Base-by-base conservation (phyloP, 2,888 invertebrate species). In the Bhutanitis thaidina region DNA sequence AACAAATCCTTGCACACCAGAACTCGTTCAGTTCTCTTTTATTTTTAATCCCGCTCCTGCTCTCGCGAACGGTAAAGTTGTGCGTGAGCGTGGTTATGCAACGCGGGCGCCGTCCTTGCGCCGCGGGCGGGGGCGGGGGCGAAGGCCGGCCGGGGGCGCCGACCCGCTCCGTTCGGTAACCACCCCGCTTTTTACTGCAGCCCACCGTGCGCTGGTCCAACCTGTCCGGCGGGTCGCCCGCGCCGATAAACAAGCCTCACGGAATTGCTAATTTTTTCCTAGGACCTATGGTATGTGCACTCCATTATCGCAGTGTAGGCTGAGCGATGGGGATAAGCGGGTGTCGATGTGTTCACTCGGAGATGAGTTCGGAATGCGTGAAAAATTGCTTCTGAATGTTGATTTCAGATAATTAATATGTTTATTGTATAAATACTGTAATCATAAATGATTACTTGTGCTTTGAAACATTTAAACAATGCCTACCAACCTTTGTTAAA, bases 71-170 rank as follows among this genome's bases (percentile, higher is more conserved):
- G 84, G 84, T 81, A 83, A 73, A 75, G 53, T 58, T 78, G 77
- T 80, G 83, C 75, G 50, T 52, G 43, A 71, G 65, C 65, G 59
- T 66, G 76, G 80, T 87, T 87, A 87, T 84, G 87, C 82, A 87
- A 87, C 34, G 34, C 12, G 34, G 34, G 76, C 76, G 80, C 73
- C 86, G 87, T 85, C 87, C 87, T 87, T 88, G 72, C 67, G 45
- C 80, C 71, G 59, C 52, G 60, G 64, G 67, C 58, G 64, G 65
- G 62, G 58, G 60, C 64, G 65, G 73, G 74, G 68, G 61, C 77
- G 85, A 85, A 84, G 87, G 86, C 84, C 86, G 85, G 65, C 56
- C 57, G 68, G 71, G 84, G 78, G 66, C 86, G 44, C 41, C 51
- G 46, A 29, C 34, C 51, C 50, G 66, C 77, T 82, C 62, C 62